Conservation (phyloP, 2,797 vertebrate species). For the Enteromius unitaeniatus region DNA sequence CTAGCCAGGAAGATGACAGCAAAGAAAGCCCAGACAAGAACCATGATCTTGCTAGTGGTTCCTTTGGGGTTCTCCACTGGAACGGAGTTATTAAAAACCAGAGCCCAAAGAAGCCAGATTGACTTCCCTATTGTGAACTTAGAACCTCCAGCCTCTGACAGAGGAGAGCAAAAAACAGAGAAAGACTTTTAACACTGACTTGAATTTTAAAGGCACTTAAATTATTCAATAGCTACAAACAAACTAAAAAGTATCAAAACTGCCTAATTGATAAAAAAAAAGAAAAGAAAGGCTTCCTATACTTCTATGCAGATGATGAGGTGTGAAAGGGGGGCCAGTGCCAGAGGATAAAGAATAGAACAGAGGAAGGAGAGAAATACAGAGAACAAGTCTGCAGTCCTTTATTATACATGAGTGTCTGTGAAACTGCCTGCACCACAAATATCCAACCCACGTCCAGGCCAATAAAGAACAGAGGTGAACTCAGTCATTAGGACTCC, state of each 20-base stretch:
- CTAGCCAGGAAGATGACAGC: conserved; percentile 97
- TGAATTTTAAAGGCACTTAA: conserved; percentile 3
- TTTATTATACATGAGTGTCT: conserved; percentile 64
- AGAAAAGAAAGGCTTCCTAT: not conserved
- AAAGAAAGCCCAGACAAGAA: conserved; percentile 96
- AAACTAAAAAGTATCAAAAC: conserved; percentile 5
- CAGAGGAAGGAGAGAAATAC: not conserved
- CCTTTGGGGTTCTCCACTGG: conserved; percentile 95
- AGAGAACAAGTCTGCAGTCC: conserved; percentile 64
- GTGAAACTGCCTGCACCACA: conserved; percentile 48
- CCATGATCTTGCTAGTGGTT: conserved; percentile 98
- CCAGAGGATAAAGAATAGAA: conserved; percentile 16
- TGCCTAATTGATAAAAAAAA: not conserved
- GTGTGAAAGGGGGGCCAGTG: not conserved
- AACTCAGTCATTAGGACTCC: conserved; percentile 35
- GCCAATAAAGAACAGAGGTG: conserved; percentile 23
- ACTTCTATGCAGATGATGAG: conserved; percentile 33
- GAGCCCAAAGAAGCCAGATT: conserved; percentile 96
- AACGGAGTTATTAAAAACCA: conserved; percentile 97
- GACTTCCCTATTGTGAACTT: conserved; percentile 97
- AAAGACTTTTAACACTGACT: not conserved
- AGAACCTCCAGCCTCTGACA: conserved; percentile 88
- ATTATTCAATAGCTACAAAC: conserved; percentile 1
- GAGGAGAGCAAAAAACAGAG: not conserved
- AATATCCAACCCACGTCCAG: conserved; percentile 44